Evolutionary conservation across 2,888 invertebrate genomes (phyloP).

Genomic region (Caenorhabditis imperialis): DNA sequence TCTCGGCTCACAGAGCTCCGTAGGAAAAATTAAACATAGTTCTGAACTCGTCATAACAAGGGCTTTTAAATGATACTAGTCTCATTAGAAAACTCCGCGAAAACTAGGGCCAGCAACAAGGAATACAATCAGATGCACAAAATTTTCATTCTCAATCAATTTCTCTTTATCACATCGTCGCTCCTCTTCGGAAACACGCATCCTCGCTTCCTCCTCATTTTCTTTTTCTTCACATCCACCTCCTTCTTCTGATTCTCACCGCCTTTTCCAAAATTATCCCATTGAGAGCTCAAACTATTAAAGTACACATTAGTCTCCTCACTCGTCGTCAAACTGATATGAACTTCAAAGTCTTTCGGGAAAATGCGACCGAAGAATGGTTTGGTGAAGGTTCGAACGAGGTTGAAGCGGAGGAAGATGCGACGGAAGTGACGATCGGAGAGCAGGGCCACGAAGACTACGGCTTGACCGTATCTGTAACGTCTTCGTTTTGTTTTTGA

Average conservation of each 20-base stretch:
- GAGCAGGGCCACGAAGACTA: slow-evolving; percentile 2
- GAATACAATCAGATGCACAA: too few relatives aligned
- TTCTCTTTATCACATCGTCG: too few relatives aligned
- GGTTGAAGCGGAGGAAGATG: slow-evolving; percentile 13
- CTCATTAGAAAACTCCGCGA: too few relatives aligned
- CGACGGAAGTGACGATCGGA: slow-evolving; percentile 16
- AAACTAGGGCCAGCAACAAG: too few relatives aligned
- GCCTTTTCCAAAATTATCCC: too few relatives aligned
- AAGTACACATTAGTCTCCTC: slow-evolving; percentile 37
- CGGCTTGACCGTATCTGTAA: slow-evolving; percentile 23
- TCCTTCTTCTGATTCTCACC: slow-evolving; percentile 16
- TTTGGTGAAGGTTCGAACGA: slow-evolving; percentile 10
- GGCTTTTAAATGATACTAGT: too few relatives aligned
- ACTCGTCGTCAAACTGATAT: slow-evolving; percentile 14
- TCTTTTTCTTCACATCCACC: background rate
- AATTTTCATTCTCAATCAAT: too few relatives aligned
- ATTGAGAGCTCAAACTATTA: slow-evolving; percentile 25
- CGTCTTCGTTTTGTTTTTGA: too few relatives aligned
- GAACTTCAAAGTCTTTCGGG: slow-evolving; percentile 24
- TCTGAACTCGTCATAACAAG: too few relatives aligned
- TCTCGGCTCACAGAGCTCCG: too few relatives aligned
- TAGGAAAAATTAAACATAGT: too few relatives aligned
- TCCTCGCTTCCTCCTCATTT: background rate
- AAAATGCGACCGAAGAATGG: slow-evolving; percentile 36
- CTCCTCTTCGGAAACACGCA: too few relatives aligned